Percentiles rank a stretch among this genome's conserved stretches.
These are phyloP conservation scores for Cepaea nemoralis DNA, from an alignment of 1,140 invertebrate species.

Conservation along the genomic window DNA sequence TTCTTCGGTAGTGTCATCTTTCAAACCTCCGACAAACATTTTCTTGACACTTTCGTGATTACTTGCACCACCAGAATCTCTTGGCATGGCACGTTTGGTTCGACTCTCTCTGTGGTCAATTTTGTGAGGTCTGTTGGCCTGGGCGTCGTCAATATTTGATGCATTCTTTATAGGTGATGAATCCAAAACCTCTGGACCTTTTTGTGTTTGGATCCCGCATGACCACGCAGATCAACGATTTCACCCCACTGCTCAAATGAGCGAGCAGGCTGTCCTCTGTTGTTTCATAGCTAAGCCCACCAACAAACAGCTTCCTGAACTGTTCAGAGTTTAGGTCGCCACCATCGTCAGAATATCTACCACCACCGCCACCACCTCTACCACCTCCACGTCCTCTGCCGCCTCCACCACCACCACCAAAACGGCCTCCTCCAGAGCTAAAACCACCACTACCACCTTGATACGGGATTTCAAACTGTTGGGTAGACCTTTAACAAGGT, in stretches of 20 bases:
- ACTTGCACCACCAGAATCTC: constrained; percentile 74
- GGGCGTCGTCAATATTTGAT: constrained; percentile 94
- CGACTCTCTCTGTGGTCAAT: constrained; percentile 91
- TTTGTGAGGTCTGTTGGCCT: constrained; percentile 85
- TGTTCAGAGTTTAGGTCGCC: constrained; percentile 54
- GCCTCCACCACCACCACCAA: no score
- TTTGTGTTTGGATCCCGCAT: constrained; percentile 97
- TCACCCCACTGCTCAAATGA: constrained; percentile 98
- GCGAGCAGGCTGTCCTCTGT: constrained; percentile 91
- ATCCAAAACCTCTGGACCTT: constrained; percentile 93
- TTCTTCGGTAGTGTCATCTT: constrained; percentile 55
- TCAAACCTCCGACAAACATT: constrained; percentile 88
- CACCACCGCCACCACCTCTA: constrained; percentile 22
- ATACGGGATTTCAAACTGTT: no score
- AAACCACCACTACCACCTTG: constrained; percentile 33
- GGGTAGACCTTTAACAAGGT: no score
- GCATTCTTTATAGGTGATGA: constrained; percentile 93
- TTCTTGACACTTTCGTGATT: constrained; percentile 73
- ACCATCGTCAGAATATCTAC: constrained; percentile 36
- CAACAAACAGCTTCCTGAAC: constrained; percentile 84
- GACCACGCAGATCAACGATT: constrained; percentile 95
- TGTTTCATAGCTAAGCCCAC: constrained; percentile 76
- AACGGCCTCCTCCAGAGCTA: constrained; percentile 18
- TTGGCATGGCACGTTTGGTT: constrained; percentile 94
- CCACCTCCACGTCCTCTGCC: constrained; percentile 27